Evolutionary conservation across 1,140 invertebrate species (phyloP).

Genomic region (Leptinotarsa texana): DNA sequence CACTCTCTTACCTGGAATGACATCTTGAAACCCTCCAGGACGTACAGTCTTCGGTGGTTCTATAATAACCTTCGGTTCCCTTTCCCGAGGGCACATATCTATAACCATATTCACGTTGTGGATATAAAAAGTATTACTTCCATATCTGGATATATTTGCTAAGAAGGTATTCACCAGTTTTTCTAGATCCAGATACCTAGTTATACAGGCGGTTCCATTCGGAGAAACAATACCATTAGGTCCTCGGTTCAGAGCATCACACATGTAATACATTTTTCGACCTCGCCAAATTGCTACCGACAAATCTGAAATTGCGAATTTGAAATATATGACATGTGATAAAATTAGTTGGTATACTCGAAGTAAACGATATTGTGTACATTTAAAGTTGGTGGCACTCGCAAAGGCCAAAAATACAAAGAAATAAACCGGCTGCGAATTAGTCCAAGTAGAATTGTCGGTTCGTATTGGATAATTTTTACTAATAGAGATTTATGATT

Average conservation of each 20-base stretch:
- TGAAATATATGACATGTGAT: too few relatives aligned
- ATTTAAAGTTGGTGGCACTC: too few relatives aligned
- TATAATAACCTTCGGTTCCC: slow-evolving; percentile 31
- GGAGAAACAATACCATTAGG: slow-evolving; percentile 53
- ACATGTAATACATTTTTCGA: slow-evolving; percentile 56
- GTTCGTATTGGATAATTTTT: too few relatives aligned
- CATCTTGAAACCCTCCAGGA: slow-evolving; percentile 36
- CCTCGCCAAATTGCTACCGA: slow-evolving; percentile 56
- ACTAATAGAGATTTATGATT: too few relatives aligned
- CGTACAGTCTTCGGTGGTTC: slow-evolving; percentile 28
- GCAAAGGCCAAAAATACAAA: too few relatives aligned
- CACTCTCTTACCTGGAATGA: slow-evolving; percentile 44
- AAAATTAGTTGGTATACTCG: too few relatives aligned
- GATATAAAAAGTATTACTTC: slow-evolving; percentile 51
- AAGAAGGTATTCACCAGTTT: slow-evolving; percentile 54
- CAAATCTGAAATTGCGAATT: slow-evolving; percentile 22
- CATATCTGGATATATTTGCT: slow-evolving; percentile 50
- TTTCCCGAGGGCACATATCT: slow-evolving; percentile 36
- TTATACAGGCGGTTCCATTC: slow-evolving; percentile 55
- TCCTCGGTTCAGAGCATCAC: slow-evolving; percentile 58
- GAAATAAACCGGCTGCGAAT: too few relatives aligned
- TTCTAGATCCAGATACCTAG: slow-evolving; percentile 50
- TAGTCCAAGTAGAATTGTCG: too few relatives aligned
- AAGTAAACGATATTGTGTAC: too few relatives aligned
- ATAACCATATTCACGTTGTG: slow-evolving; percentile 45